Evolutionary conservation across 1,140 invertebrate species (phyloP).

Genomic region (Orchestia grillus): DNA sequence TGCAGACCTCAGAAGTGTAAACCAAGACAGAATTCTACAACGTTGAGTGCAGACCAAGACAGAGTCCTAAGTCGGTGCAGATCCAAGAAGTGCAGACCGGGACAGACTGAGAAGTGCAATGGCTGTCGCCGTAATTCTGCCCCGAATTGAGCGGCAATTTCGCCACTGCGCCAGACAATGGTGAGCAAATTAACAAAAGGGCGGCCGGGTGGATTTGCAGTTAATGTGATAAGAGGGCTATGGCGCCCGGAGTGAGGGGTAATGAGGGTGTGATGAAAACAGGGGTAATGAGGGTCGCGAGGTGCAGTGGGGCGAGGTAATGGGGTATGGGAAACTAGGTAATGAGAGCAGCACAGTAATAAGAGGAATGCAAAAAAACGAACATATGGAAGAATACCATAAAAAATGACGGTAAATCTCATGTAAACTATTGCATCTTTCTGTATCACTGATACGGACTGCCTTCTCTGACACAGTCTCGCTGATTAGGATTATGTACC

Average conservation of each 20-base stretch:
- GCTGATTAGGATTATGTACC: no score
- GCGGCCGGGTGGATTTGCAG: constrained; percentile 19
- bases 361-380: background rate
- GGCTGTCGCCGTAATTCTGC: background rate
- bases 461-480: no score
- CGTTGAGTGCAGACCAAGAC: background rate
- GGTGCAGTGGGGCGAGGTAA: background rate
- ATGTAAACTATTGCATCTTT: no score
- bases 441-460: no score
- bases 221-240: constrained; percentile 51
- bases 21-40: background rate
- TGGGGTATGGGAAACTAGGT: background rate
- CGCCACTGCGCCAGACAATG: constrained; percentile 30
- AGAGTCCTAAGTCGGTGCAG: background rate
- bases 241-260: constrained; percentile 25
- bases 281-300: constrained; percentile 25
- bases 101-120: background rate
- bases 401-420: no score
- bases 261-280: constrained; percentile 31
- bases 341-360: background rate
- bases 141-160: constrained; percentile 25
- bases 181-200: constrained; percentile 55
- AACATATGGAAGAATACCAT: background rate
- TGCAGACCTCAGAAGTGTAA: background rate
- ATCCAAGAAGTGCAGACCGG: background rate